A percentile compares a stretch with the other conserved stretches of the same genome.
phyloP scores from a whole-genome alignment of 2,113 vertebrate species.

The Macquaria ambigua region DNA sequence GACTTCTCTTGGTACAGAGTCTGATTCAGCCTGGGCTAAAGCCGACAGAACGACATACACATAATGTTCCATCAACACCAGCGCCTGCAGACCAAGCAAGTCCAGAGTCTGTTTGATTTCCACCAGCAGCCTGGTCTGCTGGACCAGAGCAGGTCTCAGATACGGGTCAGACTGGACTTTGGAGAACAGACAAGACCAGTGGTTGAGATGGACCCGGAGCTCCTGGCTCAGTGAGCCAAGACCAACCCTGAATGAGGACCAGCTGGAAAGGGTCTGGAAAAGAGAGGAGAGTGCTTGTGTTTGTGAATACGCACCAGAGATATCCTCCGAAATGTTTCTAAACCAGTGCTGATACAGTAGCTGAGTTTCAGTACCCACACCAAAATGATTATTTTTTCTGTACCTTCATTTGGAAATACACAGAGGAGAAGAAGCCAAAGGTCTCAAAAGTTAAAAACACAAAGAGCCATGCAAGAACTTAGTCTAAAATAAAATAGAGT shows the following conservation, averaged over 20 bases:
- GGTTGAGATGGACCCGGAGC: constrained; percentile 77
- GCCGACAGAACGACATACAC: constrained; percentile 62
- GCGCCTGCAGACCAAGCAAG: constrained; percentile 68
- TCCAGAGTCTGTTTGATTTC: constrained; percentile 63
- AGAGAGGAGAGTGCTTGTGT: constrained; percentile 11
- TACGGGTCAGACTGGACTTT: constrained; percentile 69
- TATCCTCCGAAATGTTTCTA: not conserved
- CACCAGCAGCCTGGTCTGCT: constrained; percentile 38
- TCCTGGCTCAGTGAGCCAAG: constrained; percentile 74
- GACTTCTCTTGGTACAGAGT: constrained; percentile 62
- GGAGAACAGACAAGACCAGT: constrained; percentile 75
- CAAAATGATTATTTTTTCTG: not conserved
- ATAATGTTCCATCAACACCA: constrained; percentile 76
- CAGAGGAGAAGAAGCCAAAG: not conserved
- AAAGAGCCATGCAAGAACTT: not conserved
- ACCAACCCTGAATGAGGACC: constrained; percentile 23
- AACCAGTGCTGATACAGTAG: not conserved
- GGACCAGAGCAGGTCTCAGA: constrained; percentile 57
- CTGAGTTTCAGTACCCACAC: not conserved
- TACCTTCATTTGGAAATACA: not conserved
- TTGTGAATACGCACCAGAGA: not conserved
- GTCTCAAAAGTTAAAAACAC: not conserved
- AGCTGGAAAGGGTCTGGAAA: constrained; percentile 32
- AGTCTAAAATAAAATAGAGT: too few relatives aligned
- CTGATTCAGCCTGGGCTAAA: constrained; percentile 57